Percentiles rank a stretch among this genome's conserved stretches.
Evolutionary conservation across 2,797 vertebrate genomes (phyloP).

Genomic region (Pyrocephalus nanus): DNA sequence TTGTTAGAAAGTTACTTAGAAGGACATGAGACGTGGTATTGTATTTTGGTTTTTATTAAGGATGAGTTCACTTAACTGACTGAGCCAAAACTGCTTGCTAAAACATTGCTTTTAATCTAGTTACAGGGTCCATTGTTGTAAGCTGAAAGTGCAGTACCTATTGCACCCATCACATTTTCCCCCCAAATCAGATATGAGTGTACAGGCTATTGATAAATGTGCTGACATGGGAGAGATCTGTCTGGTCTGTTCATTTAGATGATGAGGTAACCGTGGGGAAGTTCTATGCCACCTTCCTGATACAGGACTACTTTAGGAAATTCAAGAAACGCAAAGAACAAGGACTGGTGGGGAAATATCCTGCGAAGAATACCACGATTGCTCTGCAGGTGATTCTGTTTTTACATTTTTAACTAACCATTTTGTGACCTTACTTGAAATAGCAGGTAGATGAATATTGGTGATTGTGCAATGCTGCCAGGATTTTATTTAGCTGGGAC

Average conservation of each 20-base stretch:
- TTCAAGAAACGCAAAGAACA: slow-evolving; percentile 99
- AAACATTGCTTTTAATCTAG: slow-evolving; percentile 72
- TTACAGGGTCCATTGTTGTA: slow-evolving; percentile 4
- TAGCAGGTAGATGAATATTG: slow-evolving; percentile 77
- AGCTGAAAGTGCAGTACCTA: slow-evolving; percentile 3
- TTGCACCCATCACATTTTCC: slow-evolving; percentile 12
- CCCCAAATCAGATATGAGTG: slow-evolving; percentile 61
- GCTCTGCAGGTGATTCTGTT: slow-evolving; percentile 93
- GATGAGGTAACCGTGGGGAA: slow-evolving; percentile 99
- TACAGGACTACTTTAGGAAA: slow-evolving; percentile 99
- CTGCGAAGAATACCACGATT: slow-evolving; percentile 95
- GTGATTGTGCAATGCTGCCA: slow-evolving; percentile 72
- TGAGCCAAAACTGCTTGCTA: slow-evolving; percentile 69
- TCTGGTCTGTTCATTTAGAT: slow-evolving; percentile 99
- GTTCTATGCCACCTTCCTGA: slow-evolving; percentile 99
- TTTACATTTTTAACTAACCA: slow-evolving; percentile 72
- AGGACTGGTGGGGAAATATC: slow-evolving; percentile 96
- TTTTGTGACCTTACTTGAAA: slow-evolving; percentile 75
- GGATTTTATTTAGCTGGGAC: slow-evolving; percentile 75
- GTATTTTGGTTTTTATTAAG: slow-evolving; percentile 45
- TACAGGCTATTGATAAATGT: slow-evolving; percentile 79
- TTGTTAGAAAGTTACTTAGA: slow-evolving; percentile 49
- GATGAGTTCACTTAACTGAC: slow-evolving; percentile 41
- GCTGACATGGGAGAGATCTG: slow-evolving; percentile 95
- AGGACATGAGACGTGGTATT: background rate